Base-by-base conservation (phyloP, 2,797 vertebrate species). In the Xenentodon cancila region DNA sequence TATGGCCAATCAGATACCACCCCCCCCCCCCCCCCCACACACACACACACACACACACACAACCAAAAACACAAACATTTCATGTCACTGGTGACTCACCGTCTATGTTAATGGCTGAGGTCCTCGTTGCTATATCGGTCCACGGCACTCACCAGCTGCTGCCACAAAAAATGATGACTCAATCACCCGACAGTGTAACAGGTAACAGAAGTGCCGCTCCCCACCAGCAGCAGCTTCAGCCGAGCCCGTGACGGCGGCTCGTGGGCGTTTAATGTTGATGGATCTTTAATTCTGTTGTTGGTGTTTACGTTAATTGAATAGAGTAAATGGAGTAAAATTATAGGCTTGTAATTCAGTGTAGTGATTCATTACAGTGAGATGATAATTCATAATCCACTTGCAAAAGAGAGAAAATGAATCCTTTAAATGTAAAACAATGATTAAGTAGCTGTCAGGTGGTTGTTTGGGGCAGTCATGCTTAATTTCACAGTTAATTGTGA, bases 91-190 rank as follows among this genome's bases (percentile, higher is more conserved):
- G 66, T 88, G 84, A 89, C 75, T 89, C 87, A 88, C 53, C 58
- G 50, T 67, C 51, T 65, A 58, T 62, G 66, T 53, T 16, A 5
- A 56, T 55, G 73, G 59, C 60, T 69, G 51, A 64, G 65, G 71
- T 65, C 66, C 53, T 53, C 47, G 63, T 75, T 76, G 79, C 80
- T 80, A 75, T 74, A 83, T 81, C 60, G 55, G 68, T 62, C 71
- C 59, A 19, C 62, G 75, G 22, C 83, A 50, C 85, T 79, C 81
- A 82, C 81, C 72, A 54, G 70, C 84, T 75, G 82, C 83, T 81
- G 83, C 82, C 73, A 80, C 68, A 47, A 22, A n/a, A 70, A 63
- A 77, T 46, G 59, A 81, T 79, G 71, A 81, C 75, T 79, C 71
- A 73, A 82, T 81, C 59, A 45, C 64, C 80, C 84, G 70, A 73